Conservation (phyloP, 2,113 vertebrate genomes). For the Callocephalon fimbriatum region DNA sequence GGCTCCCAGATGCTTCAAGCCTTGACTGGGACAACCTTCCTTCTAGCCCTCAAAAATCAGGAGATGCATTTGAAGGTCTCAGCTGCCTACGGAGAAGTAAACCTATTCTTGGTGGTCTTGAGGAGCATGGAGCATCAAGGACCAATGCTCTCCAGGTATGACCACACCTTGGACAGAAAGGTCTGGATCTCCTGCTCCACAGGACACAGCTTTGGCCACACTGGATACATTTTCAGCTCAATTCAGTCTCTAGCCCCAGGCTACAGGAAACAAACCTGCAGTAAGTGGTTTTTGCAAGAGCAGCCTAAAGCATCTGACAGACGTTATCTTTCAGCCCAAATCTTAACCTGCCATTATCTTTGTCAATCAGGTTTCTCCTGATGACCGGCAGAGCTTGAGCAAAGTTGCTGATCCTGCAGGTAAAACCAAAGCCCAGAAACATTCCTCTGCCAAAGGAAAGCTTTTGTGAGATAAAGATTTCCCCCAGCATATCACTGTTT, state of each 20-base stretch:
- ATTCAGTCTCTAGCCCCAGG: background rate
- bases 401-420: background rate
- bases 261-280: background rate
- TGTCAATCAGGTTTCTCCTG: background rate
- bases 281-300: background rate
- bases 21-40: background rate
- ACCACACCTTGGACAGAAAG: background rate
- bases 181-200: background rate
- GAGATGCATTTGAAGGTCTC: background rate
- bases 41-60: background rate
- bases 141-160: rapidly evolving
- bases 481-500: rapidly evolving
- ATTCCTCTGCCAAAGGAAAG: background rate
- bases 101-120: background rate
- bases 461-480: background rate
- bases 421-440: background rate
- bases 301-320: background rate
- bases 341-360: background rate
- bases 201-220: background rate
- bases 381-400: background rate
- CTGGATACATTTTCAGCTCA: background rate
- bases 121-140: background rate
- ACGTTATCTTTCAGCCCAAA: background rate
- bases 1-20: background rate
- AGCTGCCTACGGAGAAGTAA: background rate